A percentile compares a stretch with the other conserved stretches of the same genome.
Evolutionary conservation across 2,888 invertebrate species (phyloP).

Genomic region (Eledone cirrhosa): DNA sequence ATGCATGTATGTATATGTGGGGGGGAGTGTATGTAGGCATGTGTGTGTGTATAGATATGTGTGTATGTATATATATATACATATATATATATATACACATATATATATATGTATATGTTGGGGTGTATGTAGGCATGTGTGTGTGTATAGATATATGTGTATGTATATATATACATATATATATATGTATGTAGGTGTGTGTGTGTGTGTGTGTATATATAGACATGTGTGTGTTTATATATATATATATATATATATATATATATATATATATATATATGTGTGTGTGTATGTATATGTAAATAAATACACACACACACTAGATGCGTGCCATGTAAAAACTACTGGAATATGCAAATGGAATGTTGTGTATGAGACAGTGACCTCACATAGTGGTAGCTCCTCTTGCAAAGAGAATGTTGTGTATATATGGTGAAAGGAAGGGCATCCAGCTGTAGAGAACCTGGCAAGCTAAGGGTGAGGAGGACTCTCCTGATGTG

Average conservation of each 20-base stretch:
- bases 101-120: background rate
- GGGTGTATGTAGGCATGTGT: background rate
- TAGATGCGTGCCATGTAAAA: no score
- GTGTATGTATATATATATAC: background rate
- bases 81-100: background rate
- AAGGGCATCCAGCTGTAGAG: no score
- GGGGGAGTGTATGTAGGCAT: background rate
- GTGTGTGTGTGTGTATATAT: background rate
- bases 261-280: background rate
- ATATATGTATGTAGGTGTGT: background rate
- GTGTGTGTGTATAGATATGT: background rate
- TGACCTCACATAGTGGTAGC: no score
- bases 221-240: background rate
- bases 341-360: no score
- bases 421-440: no score
- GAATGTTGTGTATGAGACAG: no score
- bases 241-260: background rate
- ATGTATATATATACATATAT: background rate
- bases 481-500: no score
- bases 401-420: no score
- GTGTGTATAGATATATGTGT: background rate
- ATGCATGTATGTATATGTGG: background rate
- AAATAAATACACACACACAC: no score
- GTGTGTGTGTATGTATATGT: background rate
- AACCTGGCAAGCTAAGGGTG: no score